phyloP scores from a whole-genome alignment of 2,888 invertebrate genomes.

The Tolmerus cingulatus region DNA sequence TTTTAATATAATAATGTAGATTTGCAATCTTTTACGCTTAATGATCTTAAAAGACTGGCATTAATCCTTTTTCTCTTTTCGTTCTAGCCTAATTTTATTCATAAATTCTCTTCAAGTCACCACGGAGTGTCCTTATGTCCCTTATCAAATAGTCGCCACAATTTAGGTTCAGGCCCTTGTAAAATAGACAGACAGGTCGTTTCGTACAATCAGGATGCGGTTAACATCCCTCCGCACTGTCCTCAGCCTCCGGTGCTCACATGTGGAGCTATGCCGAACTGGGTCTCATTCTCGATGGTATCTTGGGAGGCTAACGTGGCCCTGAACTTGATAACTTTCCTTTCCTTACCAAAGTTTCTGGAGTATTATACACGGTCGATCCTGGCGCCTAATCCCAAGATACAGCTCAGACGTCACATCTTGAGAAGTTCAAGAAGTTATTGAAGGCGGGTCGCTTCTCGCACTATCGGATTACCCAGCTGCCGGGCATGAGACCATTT shows the following conservation, averaged over 20 bases:
- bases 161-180: background rate
- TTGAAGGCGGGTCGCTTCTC: background rate
- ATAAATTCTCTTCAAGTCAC: background rate
- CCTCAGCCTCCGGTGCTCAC: background rate
- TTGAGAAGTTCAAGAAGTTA: conserved; percentile 22
- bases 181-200: background rate
- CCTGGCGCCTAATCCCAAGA: background rate
- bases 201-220: conserved; percentile 2
- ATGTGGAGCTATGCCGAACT: background rate
- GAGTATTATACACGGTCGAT: background rate
- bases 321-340: conserved; percentile 2
- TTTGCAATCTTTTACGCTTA: background rate
- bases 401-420: conserved; percentile 8
- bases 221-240: background rate
- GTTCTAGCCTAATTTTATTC: background rate
- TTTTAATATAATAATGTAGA: no score
- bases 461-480: background rate
- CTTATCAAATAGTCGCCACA: background rate
- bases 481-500: background rate
- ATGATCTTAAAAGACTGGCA: background rate
- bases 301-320: background rate
- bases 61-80: background rate
- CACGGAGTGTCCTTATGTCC: background rate
- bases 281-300: background rate
- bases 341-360: background rate